A percentile compares a stretch with the other conserved stretches of the same genome.
Conservation (phyloP, 2,888 invertebrate species). For the Pyrochroa serraticornis region DNA sequence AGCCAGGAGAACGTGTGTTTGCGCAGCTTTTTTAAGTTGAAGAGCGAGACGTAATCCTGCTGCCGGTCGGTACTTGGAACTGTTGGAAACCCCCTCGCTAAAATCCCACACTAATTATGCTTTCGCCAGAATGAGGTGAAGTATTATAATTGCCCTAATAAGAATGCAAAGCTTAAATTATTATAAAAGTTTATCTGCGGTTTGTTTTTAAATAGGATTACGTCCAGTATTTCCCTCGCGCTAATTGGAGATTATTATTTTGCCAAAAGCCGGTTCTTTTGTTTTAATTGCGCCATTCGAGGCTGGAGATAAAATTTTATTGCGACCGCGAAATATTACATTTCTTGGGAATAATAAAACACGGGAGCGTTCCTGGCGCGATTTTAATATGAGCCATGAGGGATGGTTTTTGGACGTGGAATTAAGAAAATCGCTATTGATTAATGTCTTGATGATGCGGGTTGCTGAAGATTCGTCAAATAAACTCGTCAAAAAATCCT, state of each 20-base stretch:
- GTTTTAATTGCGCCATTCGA: slow-evolving; percentile 46
- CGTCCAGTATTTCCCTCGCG: slow-evolving; percentile 44
- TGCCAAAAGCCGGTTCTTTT: slow-evolving; percentile 48
- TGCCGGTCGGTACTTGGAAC: neutral
- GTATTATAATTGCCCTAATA: slow-evolving; percentile 51
- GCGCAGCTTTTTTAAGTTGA: too few relatives aligned
- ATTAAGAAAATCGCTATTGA: too few relatives aligned
- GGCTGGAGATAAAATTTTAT: slow-evolving; percentile 45
- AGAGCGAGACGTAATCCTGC: too few relatives aligned
- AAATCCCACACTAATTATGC: slow-evolving; percentile 42
- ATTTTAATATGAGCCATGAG: too few relatives aligned
- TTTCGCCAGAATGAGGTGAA: slow-evolving; percentile 43
- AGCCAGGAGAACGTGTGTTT: neutral
- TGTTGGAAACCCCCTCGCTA: slow-evolving; percentile 11
- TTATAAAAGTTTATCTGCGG: slow-evolving; percentile 50
- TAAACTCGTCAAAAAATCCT: slow-evolving; percentile 1
- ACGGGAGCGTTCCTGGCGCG: neutral
- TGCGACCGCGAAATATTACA: slow-evolving; percentile 20
- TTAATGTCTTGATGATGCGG: too few relatives aligned
- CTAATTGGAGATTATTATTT: slow-evolving; percentile 54
- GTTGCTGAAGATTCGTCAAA: neutral
- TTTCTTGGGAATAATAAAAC: slow-evolving; percentile 8
- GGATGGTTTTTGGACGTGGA: too few relatives aligned
- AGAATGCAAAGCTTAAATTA: slow-evolving; percentile 51
- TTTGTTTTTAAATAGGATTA: slow-evolving; percentile 52